These are phyloP conservation scores for Epistrophe eligans DNA, from an alignment of 2,888 invertebrate species.

Conservation along the genomic window DNA sequence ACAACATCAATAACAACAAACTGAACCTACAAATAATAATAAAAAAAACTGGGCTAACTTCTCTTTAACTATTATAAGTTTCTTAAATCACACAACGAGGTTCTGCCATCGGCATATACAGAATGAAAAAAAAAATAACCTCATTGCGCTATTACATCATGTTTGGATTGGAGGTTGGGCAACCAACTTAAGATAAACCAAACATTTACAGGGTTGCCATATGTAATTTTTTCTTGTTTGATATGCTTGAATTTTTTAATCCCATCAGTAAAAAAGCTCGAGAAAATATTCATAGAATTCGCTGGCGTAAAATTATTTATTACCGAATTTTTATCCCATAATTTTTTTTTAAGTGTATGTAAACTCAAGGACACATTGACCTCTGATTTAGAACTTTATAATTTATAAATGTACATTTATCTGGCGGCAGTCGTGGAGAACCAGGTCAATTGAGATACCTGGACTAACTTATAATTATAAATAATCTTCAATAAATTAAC, in stretches of 20 bases:
- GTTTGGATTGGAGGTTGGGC: conserved; percentile 54
- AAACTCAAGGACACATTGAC: too few relatives aligned
- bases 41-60: conserved; percentile 69
- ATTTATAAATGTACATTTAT: too few relatives aligned
- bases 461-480: too few relatives aligned
- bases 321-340: too few relatives aligned
- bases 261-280: too few relatives aligned
- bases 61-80: conserved; percentile 50
- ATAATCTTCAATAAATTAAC: too few relatives aligned
- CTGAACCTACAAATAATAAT: conserved; percentile 42
- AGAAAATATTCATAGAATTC: too few relatives aligned
- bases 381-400: too few relatives aligned
- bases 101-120: conserved; percentile 13
- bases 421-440: too few relatives aligned
- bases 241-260: neutral
- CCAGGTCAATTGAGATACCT: too few relatives aligned
- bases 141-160: conserved; percentile 71
- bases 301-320: too few relatives aligned
- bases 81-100: conserved; percentile 57
- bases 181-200: conserved; percentile 35
- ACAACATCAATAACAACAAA: conserved; percentile 32
- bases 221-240: neutral
- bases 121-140: conserved; percentile 29
- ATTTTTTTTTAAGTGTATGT: too few relatives aligned
- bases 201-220: neutral